phyloP scores from a whole-genome alignment of 2,113 vertebrate genomes.

The Amphiprion percula region DNA sequence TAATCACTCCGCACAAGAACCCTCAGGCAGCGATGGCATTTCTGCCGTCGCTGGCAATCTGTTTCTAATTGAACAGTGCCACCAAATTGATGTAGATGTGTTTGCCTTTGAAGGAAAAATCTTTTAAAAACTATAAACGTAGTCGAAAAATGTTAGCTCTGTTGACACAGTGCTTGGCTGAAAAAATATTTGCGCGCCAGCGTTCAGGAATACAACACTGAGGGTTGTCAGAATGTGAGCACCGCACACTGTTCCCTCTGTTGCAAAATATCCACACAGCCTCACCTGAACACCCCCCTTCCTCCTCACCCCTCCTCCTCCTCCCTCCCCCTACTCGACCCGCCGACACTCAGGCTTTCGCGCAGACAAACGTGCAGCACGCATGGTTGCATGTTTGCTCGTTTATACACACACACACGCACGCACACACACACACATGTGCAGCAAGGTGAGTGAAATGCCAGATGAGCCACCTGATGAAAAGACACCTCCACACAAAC shows the following conservation, averaged over 20 bases:
- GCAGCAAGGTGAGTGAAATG: constrained; percentile 73
- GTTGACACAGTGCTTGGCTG: constrained; percentile 82
- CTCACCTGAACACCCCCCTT: constrained; percentile 68
- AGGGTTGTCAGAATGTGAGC: constrained; percentile 79
- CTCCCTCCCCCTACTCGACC: neutral
- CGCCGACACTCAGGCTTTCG: constrained; percentile 44
- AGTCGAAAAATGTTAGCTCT: constrained; percentile 76
- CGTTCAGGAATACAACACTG: constrained; percentile 78
- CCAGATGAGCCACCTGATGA: constrained; percentile 79
- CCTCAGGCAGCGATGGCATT: constrained; percentile 46
- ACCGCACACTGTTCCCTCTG: constrained; percentile 83
- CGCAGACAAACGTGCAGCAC: constrained; percentile 57
- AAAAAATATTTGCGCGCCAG: constrained; percentile 81
- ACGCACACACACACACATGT: constrained; percentile 6
- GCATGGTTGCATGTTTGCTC: constrained; percentile 60
- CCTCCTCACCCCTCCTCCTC: neutral
- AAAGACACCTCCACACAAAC: constrained; percentile 80
- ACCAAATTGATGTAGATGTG: constrained; percentile 78
- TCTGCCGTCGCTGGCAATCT: constrained; percentile 61
- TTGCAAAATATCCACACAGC: constrained; percentile 74
- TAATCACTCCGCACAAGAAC: constrained; percentile 36
- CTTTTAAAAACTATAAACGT: constrained; percentile 77
- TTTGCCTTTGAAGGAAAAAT: constrained; percentile 78
- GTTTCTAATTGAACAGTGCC: constrained; percentile 71
- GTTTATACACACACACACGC: constrained; percentile 31